phyloP scores from a whole-genome alignment of 2,797 vertebrate species.

The Mus spretus region DNA sequence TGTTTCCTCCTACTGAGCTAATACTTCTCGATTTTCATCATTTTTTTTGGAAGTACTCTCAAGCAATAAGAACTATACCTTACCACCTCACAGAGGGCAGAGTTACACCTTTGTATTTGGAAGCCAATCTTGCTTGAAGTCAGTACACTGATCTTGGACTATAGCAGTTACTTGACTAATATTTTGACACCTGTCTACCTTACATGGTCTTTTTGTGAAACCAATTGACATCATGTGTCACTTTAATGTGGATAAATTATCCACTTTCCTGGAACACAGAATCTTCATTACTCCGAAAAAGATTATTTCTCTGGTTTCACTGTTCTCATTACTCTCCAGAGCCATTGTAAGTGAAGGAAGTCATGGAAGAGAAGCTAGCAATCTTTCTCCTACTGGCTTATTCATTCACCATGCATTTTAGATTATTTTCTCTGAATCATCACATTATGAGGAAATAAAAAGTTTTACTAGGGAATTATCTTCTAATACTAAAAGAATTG shows the following conservation, averaged over 20 bases:
- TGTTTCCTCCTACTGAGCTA: neutral
- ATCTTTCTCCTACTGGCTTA: neutral
- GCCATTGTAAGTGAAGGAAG: slow-evolving; percentile 32
- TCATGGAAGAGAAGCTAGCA: slow-evolving; percentile 6
- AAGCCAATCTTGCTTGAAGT: slow-evolving; percentile 62
- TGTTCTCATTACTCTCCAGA: slow-evolving; percentile 36
- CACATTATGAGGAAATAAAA: neutral
- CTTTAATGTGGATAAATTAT: slow-evolving; percentile 71
- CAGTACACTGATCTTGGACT: slow-evolving; percentile 56
- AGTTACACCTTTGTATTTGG: slow-evolving; percentile 58
- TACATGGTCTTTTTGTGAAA: slow-evolving; percentile 55
- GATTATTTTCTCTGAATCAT: slow-evolving; percentile 19
- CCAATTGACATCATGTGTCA: slow-evolving; percentile 43
- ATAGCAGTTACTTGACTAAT: slow-evolving; percentile 66
- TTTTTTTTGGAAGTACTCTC: neutral
- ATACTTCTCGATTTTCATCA: neutral
- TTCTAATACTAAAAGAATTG: neutral
- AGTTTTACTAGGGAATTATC: neutral
- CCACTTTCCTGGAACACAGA: slow-evolving; percentile 52
- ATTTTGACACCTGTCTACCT: slow-evolving; percentile 65
- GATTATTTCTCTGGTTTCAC: slow-evolving; percentile 65
- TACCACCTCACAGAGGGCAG: neutral
- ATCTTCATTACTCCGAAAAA: slow-evolving; percentile 69
- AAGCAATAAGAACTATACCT: neutral
- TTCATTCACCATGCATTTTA: neutral